Base-by-base conservation (phyloP, 1,140 invertebrate genomes). In the Copidosoma floridanum region DNA sequence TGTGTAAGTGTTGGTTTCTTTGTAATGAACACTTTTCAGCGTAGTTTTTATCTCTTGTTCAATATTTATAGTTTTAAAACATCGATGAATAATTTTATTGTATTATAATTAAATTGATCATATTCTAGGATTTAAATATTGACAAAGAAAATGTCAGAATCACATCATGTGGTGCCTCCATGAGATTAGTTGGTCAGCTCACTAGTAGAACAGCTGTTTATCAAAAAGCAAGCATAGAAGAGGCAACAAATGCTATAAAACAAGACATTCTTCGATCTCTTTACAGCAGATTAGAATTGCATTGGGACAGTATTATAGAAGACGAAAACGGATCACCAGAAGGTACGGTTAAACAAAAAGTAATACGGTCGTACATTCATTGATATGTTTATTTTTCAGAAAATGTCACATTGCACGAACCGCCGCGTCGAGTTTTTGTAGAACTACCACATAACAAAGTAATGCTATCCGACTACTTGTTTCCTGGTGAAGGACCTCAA, bases 301-400 rank as follows among this genome's bases (percentile, higher is more conserved):
- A 93, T 67, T 92, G 89, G 84, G 90, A 93, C 79, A 89, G 90
- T 63, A 79, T 93, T 37, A 88, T 91, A 68, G 90, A 92, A 76
- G 86, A 87, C 71, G 90, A 92, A 67, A 84, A 85, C 71, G 82
- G 85, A 65, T 81, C 85, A 63, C 83, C 84, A 21, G 85, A 86
- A 83, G 85, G 84, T 86, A 71, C 48, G 48, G 35, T 66, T 11
- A 40, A 48, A 57, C 35, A n/a, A n/a, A n/a, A n/a, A n/a, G n/a
- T n/a, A n/a, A n/a, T n/a, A n/a, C n/a, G n/a, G n/a, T n/a, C n/a
- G n/a, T n/a, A n/a, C 61, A 7, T 18, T 14, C 41, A 48, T 50
- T 23, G 7, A 53, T 35, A 53, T 47, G 46, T 47, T 37, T 51
- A 60, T 58, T 61, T 70, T 81, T 50, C 57, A 85, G 85, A 83